phyloP scores from a whole-genome alignment of 2,888 invertebrate species.

The Perdita meconis region DNA sequence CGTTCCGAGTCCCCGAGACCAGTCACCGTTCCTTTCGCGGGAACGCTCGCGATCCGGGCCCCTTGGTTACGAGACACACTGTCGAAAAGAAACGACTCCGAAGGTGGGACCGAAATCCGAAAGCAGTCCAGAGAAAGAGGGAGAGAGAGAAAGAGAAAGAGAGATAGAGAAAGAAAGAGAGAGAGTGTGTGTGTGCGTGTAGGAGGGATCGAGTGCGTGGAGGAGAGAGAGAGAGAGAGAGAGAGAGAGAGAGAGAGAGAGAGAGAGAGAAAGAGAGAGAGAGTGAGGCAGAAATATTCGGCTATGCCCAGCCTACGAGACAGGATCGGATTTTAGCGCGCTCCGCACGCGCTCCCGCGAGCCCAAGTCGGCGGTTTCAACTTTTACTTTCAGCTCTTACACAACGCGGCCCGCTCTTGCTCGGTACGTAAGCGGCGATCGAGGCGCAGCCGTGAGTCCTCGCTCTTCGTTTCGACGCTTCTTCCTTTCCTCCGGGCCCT shows the following conservation, averaged over 20 bases:
- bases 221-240: slow-evolving; percentile 24
- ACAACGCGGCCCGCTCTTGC: slow-evolving; percentile 79
- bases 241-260: slow-evolving; percentile 27
- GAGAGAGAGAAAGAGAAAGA: slow-evolving; percentile 14
- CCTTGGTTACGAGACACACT: slow-evolving; percentile 34
- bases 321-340: slow-evolving; percentile 82
- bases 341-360: slow-evolving; percentile 80
- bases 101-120: slow-evolving; percentile 49
- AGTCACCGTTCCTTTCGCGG: slow-evolving; percentile 40
- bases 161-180: slow-evolving; percentile 21
- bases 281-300: slow-evolving; percentile 72
- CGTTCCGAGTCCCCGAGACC: slow-evolving; percentile 32
- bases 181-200: no score
- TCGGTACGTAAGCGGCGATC: slow-evolving; percentile 67
- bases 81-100: slow-evolving; percentile 45
- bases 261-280: slow-evolving; percentile 24
- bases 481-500: slow-evolving; percentile 40
- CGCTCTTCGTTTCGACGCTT: slow-evolving; percentile 55
- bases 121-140: slow-evolving; percentile 43
- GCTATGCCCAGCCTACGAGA: slow-evolving; percentile 72
- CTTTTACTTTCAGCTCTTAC: slow-evolving; percentile 85
- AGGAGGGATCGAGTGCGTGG: no score
- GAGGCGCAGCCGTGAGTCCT: slow-evolving; percentile 39
- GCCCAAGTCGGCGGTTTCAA: slow-evolving; percentile 82
- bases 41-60: slow-evolving; percentile 27